Percentiles rank a stretch among this genome's conserved stretches.
phyloP scores from a whole-genome alignment of 2,888 invertebrate genomes.

The Elmis aenea region DNA sequence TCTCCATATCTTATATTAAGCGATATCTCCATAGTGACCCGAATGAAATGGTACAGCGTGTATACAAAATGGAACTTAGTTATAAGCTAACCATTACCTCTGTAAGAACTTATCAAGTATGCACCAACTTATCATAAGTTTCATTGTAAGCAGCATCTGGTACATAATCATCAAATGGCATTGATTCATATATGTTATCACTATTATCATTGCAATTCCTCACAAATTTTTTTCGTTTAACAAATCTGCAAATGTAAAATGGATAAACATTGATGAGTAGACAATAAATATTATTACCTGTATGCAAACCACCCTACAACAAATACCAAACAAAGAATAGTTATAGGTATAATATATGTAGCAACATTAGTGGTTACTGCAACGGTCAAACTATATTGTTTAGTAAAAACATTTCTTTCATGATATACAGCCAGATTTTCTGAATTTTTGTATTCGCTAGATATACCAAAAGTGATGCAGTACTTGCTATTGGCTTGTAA shows the following conservation, averaged over 20 bases:
- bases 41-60: no score
- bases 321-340: conserved; percentile 7
- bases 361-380: conserved; percentile 6
- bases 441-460: conserved; percentile 32
- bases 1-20: no score
- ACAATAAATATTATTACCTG: conserved; percentile 9
- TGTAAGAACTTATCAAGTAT: no score
- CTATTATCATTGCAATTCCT: conserved; percentile 14
- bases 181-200: conserved; percentile 38
- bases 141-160: conserved; percentile 32
- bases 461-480: conserved; percentile 39
- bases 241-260: no score
- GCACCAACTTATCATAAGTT: conserved; percentile 36
- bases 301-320: conserved; percentile 12
- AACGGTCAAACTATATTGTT: conserved; percentile 2
- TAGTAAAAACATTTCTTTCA: conserved; percentile 24
- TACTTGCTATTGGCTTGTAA: conserved; percentile 35
- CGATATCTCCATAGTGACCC: no score
- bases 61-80: no score
- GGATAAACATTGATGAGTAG: no score
- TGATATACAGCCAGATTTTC: conserved; percentile 39
- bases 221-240: neutral
- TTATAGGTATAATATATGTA: conserved; percentile 10
- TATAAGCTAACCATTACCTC: no score
- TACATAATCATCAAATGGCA: conserved; percentile 39